phyloP scores from a whole-genome alignment of 30 jellyfish, hydroid and myxozoan species.

The Hydractinia symbiolongicarpus region DNA sequence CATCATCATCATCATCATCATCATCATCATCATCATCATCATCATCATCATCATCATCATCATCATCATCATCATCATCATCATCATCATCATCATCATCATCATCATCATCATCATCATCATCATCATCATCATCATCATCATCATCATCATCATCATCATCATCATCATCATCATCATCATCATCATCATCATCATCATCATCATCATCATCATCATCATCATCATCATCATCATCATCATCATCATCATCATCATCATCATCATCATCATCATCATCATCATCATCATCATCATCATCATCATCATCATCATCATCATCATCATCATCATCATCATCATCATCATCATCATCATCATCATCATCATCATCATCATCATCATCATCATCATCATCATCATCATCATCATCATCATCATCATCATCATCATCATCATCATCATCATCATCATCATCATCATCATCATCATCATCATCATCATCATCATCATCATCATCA shows the following conservation, averaged over 20 bases:
- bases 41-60: slow-evolving; percentile 2
- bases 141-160: slow-evolving; percentile 30
- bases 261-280: background rate
- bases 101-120: slow-evolving; percentile 22
- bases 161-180: slow-evolving; percentile 29
- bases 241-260: background rate
- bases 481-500: background rate
- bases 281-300: background rate
- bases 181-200: slow-evolving; percentile 22
- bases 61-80: background rate
- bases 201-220: slow-evolving; percentile 10
- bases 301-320: background rate
- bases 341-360: background rate
- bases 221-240: too few species aligned
- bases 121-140: slow-evolving; percentile 25
- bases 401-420: background rate
- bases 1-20: slow-evolving; percentile 21
- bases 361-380: background rate
- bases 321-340: background rate
- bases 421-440: background rate
- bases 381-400: background rate
- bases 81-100: background rate
- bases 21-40: slow-evolving; percentile 12
- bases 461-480: background rate
- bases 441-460: background rate